Percentiles rank a stretch among this genome's conserved stretches.
phyloP scores from a whole-genome alignment of 2,797 vertebrate species.

The Falco biarmicus region DNA sequence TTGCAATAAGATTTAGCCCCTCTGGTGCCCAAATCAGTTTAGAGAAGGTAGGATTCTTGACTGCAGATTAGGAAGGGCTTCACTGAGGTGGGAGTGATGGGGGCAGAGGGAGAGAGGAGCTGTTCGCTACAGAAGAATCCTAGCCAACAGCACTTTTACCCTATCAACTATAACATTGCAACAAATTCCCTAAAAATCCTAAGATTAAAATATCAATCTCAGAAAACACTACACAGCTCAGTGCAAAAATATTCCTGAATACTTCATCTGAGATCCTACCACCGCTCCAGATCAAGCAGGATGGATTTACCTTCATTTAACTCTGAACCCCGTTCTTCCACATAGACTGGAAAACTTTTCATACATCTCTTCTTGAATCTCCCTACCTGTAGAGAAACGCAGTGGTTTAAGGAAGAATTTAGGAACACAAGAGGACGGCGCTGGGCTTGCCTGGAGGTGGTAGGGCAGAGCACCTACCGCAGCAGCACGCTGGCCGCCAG shows the following conservation, averaged over 20 bases:
- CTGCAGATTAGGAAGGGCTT: background rate
- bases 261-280: background rate
- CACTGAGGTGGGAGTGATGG: background rate
- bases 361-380: background rate
- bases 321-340: background rate
- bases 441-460: background rate
- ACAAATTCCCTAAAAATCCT: background rate
- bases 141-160: background rate
- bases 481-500: background rate
- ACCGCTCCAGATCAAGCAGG: background rate
- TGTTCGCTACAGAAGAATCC: background rate
- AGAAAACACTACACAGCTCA: background rate
- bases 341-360: fast-evolving
- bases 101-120: background rate
- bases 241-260: background rate
- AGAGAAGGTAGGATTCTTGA: background rate
- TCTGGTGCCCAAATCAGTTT: background rate
- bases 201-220: background rate
- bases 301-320: background rate
- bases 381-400: background rate
- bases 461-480: background rate
- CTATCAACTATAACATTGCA: background rate
- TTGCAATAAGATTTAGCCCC: background rate
- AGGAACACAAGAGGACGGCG: background rate
- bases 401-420: background rate